Percentiles rank a stretch among this genome's conserved stretches.
Evolutionary conservation across 2,113 vertebrate species (phyloP).

Genomic region (Ramphastos sulfuratus): DNA sequence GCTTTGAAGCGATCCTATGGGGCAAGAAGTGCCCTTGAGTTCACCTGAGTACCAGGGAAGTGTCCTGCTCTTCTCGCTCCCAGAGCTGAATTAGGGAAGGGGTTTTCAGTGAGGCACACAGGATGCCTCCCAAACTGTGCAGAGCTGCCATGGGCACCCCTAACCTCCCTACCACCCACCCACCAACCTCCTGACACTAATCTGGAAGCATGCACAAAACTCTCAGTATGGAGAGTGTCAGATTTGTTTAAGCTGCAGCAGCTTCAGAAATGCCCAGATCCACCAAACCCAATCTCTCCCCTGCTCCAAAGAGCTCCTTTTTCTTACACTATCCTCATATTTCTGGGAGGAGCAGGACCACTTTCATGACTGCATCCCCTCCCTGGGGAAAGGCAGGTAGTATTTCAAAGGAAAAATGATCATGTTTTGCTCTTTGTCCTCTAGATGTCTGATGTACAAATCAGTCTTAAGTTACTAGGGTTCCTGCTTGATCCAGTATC

Average conservation of each 20-base stretch:
- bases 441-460: neutral
- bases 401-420: neutral
- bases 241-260: neutral
- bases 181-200: neutral
- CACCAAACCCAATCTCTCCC: neutral
- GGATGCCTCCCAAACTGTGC: neutral
- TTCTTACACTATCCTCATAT: neutral
- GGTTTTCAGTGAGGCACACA: neutral
- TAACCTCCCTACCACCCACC: too few relatives aligned
- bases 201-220: neutral
- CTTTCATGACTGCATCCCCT: neutral
- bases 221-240: neutral
- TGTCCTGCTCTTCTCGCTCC: neutral
- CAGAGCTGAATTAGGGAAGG: neutral
- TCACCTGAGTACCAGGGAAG: neutral
- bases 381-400: neutral
- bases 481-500: neutral
- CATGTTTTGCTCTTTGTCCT: neutral
- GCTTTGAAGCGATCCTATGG: neutral
- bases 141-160: neutral
- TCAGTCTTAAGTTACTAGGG: neutral
- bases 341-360: neutral
- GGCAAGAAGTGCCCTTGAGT: neutral
- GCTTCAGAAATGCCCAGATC: neutral
- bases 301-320: neutral